Percentiles rank a stretch among this genome's conserved stretches.
phyloP scores from a whole-genome alignment of 2,113 vertebrate species.

The Guaruba guarouba region DNA sequence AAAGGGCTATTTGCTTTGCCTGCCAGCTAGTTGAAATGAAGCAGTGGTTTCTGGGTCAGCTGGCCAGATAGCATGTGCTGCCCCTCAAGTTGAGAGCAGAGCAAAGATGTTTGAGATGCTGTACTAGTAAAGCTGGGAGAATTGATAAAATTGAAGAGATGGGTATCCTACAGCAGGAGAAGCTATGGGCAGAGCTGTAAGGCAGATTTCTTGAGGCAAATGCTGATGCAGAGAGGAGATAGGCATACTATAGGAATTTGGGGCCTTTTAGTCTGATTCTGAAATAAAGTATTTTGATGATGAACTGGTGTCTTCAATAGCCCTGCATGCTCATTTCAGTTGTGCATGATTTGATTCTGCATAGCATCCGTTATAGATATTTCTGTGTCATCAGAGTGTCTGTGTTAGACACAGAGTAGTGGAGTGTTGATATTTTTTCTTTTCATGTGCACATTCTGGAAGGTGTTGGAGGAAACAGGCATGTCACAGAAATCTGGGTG shows the following conservation, averaged over 20 bases:
- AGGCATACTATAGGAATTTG: fast-evolving
- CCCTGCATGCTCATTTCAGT: not conserved
- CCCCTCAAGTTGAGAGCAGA: not conserved
- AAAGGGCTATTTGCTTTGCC: not conserved
- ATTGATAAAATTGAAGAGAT: not conserved
- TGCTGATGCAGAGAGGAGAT: not conserved
- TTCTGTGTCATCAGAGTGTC: not conserved
- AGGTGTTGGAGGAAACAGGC: not conserved
- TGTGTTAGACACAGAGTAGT: not conserved
- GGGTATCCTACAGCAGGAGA: not conserved
- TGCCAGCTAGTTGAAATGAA: not conserved
- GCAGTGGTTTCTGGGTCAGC: not conserved
- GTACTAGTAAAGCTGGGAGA: not conserved
- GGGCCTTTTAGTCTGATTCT: not conserved
- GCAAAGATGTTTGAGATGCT: not conserved
- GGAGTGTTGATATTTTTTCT: not conserved
- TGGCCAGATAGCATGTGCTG: not conserved
- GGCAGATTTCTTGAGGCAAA: not conserved
- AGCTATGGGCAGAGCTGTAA: not conserved
- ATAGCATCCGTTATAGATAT: not conserved
- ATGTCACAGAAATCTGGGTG: not conserved
- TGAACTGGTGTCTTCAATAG: not conserved
- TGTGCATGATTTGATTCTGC: not conserved
- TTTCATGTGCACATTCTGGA: not conserved
- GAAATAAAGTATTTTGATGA: not conserved